A percentile compares a stretch with the other conserved stretches of the same genome.
Evolutionary conservation across 1,140 invertebrate genomes (phyloP).

Genomic region (Drosophila leontia): DNA sequence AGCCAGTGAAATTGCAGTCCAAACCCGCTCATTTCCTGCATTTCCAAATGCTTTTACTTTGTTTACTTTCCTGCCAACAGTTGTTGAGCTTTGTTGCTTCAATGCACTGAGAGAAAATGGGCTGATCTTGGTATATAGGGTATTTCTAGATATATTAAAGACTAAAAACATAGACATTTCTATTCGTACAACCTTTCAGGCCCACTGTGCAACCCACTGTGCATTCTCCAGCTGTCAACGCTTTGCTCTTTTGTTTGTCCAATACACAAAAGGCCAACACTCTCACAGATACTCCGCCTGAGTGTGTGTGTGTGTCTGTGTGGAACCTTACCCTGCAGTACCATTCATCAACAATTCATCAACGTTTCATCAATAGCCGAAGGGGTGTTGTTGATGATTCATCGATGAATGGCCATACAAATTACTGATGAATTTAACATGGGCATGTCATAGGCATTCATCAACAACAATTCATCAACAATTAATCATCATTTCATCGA

Average conservation of each 20-base stretch:
- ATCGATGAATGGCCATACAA: too few species aligned
- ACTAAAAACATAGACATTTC: background rate
- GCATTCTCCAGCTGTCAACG: conserved; percentile 61
- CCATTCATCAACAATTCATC: too few species aligned
- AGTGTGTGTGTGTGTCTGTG: conserved; percentile 14
- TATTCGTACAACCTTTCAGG: background rate
- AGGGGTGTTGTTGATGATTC: too few species aligned
- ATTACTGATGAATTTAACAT: too few species aligned
- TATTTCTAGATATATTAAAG: background rate
- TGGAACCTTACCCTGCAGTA: conserved; percentile 51
- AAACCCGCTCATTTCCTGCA: conserved; percentile 39
- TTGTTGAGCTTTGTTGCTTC: conserved; percentile 30
- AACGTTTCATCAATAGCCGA: too few species aligned
- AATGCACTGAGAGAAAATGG: background rate
- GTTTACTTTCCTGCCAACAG: conserved; percentile 33
- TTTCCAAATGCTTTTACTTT: conserved; percentile 62
- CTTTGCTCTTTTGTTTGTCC: conserved; percentile 76
- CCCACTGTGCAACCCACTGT: conserved; percentile 33
- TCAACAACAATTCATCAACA: too few species aligned
- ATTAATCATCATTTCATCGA: too few species aligned
- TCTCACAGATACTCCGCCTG: conserved; percentile 29
- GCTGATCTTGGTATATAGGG: too few species aligned
- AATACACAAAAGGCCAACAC: conserved; percentile 71
- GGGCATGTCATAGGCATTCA: too few species aligned
- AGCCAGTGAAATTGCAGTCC: conserved; percentile 42